These are phyloP conservation scores for Harpagus bidentatus DNA, from an alignment of 2,113 vertebrate genomes.

Conservation along the genomic window DNA sequence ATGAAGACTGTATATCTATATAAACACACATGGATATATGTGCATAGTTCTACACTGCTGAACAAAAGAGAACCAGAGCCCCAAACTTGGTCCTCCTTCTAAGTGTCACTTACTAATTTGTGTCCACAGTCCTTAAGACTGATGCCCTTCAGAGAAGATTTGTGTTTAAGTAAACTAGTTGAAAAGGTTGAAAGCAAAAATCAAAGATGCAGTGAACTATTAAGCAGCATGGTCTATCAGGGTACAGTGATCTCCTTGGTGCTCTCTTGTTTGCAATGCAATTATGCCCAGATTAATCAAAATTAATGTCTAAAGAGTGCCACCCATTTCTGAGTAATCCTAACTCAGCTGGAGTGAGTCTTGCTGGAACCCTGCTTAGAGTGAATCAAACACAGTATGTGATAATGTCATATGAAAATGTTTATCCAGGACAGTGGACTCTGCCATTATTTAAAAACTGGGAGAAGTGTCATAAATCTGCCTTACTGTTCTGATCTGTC, in stretches of 20 bases:
- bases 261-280: background rate
- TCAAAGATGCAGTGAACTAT: background rate
- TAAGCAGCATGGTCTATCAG: background rate
- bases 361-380: background rate
- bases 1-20: background rate
- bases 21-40: background rate
- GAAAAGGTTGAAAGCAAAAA: background rate
- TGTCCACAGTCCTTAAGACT: background rate
- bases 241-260: background rate
- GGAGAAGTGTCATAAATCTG: background rate
- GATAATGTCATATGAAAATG: background rate
- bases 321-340: background rate
- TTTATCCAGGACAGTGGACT: background rate
- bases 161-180: background rate
- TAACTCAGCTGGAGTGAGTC: background rate
- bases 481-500: background rate
- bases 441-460: background rate
- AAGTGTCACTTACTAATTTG: background rate
- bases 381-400: background rate
- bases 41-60: background rate
- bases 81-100: background rate
- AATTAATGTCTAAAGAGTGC: background rate
- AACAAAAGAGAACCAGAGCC: background rate
- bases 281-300: background rate
- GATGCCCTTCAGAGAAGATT: background rate